Base-by-base conservation (phyloP, 2,797 vertebrate genomes). In the Orientallactaga sibirica region DNA sequence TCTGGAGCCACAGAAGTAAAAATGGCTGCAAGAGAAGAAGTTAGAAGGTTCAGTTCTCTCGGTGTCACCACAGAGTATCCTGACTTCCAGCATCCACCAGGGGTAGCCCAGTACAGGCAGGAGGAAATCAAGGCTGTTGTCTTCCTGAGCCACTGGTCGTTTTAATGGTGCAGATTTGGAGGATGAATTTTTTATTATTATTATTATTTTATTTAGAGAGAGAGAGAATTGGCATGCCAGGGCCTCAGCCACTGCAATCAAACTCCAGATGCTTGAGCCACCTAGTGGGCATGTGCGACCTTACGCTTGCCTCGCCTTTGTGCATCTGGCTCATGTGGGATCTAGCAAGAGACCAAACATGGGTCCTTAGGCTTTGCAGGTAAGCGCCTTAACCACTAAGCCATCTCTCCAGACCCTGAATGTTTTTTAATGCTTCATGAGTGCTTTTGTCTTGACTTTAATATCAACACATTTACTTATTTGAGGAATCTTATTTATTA, bases 71-170 rank as follows among this genome's bases (percentile, higher is more conserved):
- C 52, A 48, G 20, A 8, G 4, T 22, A 0, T 1, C 7, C 67
- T 29, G 7, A 48, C 2, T 27, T 79, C 71, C 11, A 0, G 0
- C 70, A 7, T 64, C 67, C 19, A 4, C 14, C 43, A 15, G n/a
- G 7, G 4, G 16, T 5, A 10, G 15, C 27, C 37, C 37, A 55
- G 55, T 48, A n/a, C 12, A 19, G 27, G 22, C 52, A 43, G 71
- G 33, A 20, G 33, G 22, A 61, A 16, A 41, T 64, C 1, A 0
- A 75, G 43, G 29, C 19, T 24, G 37, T 5, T 43, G 0, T 33
- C 82, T 85, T 48, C 81, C 25, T 19, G 14, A 16, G 18, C 33
- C 16, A 15, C 25, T 85, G 68, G 48, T 22, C 14, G 33, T 70
- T 88, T 92, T 67, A 4, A 67, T 15, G n/a, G 29, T 41, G 48